Percentiles rank a stretch among this genome's conserved stretches.
These are phyloP conservation scores for Macquaria australasica DNA, from an alignment of 2,113 vertebrate genomes.

Conservation along the genomic window DNA sequence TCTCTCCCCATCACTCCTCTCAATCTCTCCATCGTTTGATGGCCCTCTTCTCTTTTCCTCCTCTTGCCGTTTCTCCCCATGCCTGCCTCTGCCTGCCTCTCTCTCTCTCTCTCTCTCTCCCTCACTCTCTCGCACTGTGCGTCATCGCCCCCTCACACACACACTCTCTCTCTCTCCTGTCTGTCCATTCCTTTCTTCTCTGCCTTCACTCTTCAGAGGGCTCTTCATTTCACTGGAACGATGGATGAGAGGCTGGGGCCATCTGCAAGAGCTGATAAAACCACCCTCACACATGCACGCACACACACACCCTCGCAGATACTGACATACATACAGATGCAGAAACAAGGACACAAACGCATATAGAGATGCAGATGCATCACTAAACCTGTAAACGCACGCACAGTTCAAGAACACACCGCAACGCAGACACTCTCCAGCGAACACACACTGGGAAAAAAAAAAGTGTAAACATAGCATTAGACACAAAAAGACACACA, in stretches of 20 bases:
- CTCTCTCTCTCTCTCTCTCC: neutral
- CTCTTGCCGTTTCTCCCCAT: conserved; percentile 1
- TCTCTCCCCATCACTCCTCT: conserved; percentile 16
- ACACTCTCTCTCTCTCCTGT: conserved; percentile 9
- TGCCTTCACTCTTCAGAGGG: conserved; percentile 72
- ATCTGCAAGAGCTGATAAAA: conserved; percentile 80
- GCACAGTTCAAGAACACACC: neutral
- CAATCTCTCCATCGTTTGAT: conserved; percentile 56
- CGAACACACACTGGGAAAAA: neutral
- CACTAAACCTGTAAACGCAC: conserved; percentile 42
- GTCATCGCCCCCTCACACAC: conserved; percentile 46
- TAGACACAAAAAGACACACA: neutral
- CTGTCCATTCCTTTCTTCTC: conserved; percentile 67
- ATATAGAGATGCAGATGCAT: conserved; percentile 58
- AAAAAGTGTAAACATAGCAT: conserved; percentile 14
- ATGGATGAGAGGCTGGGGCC: conserved; percentile 74
- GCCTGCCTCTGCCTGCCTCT: neutral
- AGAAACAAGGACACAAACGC: conserved; percentile 51
- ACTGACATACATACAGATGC: conserved; percentile 40
- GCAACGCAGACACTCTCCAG: conserved; percentile 4
- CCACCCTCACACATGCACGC: conserved; percentile 28
- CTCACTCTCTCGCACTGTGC: neutral
- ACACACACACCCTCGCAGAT: conserved; percentile 8
- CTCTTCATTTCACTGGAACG: conserved; percentile 77
- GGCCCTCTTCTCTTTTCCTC: conserved; percentile 14